Evolutionary conservation across 2,888 invertebrate genomes (phyloP).

Genomic region (Bimastos eiseni): DNA sequence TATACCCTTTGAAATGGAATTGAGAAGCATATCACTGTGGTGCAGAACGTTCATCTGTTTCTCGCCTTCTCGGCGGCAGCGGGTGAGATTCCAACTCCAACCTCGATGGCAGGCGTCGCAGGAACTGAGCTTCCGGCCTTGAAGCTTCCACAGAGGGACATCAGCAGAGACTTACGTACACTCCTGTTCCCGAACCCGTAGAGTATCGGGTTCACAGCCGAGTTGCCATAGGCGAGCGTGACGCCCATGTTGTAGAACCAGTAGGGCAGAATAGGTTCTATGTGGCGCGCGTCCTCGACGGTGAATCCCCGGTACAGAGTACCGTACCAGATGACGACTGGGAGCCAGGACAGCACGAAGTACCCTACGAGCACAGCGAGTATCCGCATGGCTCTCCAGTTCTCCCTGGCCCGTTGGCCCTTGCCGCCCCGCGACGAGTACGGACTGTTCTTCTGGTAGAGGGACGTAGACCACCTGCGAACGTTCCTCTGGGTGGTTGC

Average conservation of each 20-base stretch:
- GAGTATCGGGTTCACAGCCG: slow-evolving; percentile 53
- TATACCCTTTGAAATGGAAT: neutral
- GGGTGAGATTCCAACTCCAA: neutral
- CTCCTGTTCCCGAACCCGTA: slow-evolving; percentile 50
- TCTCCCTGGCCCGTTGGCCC: slow-evolving; percentile 33
- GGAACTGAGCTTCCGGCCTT: neutral
- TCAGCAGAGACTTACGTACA: slow-evolving; percentile 33
- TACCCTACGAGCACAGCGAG: slow-evolving; percentile 39
- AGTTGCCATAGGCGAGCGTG: slow-evolving; percentile 51
- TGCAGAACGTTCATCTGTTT: neutral
- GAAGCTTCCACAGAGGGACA: slow-evolving; percentile 8
- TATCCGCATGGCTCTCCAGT: slow-evolving; percentile 39
- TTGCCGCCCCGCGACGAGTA: neutral
- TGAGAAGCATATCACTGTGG: neutral
- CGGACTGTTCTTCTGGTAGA: neutral
- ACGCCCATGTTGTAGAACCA: slow-evolving; percentile 41
- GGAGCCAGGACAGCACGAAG: slow-evolving; percentile 41
- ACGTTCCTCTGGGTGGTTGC: slow-evolving; percentile 15
- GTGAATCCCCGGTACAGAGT: slow-evolving; percentile 39
- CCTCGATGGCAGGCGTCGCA: neutral
- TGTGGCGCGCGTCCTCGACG: slow-evolving; percentile 24
- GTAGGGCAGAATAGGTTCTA: slow-evolving; percentile 33
- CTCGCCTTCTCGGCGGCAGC: neutral
- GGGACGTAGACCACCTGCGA: slow-evolving; percentile 33
- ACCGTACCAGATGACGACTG: slow-evolving; percentile 38